A percentile compares a stretch with the other conserved stretches of the same genome.
These are phyloP conservation scores for Pogonophryne albipinna DNA, from an alignment of 2,797 vertebrate genomes.

Conservation along the genomic window DNA sequence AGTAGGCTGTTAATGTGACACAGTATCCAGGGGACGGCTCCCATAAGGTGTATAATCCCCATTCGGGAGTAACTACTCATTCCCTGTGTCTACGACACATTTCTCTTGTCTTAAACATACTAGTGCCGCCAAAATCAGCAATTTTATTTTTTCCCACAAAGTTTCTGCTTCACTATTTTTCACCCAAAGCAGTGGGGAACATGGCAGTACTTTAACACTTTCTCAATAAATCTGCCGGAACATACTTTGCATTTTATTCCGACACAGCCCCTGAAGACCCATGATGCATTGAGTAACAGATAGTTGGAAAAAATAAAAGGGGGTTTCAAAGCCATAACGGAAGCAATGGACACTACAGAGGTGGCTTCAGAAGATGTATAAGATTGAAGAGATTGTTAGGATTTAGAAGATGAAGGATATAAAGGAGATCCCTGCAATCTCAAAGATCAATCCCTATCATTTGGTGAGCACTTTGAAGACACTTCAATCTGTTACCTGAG, in stretches of 20 bases:
- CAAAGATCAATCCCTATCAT: slow-evolving; percentile 48
- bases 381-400: slow-evolving; percentile 55
- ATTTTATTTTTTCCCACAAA: slow-evolving; percentile 62
- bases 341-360: slow-evolving; percentile 6
- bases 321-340: slow-evolving; percentile 24
- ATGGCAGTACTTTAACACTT: slow-evolving; percentile 59
- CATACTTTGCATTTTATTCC: slow-evolving; percentile 46
- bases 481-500: slow-evolving; percentile 17
- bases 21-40: slow-evolving; percentile 32
- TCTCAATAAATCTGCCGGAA: slow-evolving; percentile 66
- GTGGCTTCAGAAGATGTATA: slow-evolving; percentile 16
- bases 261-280: slow-evolving; percentile 37
- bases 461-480: slow-evolving; percentile 47
- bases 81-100: slow-evolving; percentile 38
- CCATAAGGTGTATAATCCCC: slow-evolving; percentile 55
- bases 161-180: slow-evolving; percentile 59
- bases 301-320: slow-evolving; percentile 7
- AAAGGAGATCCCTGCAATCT: slow-evolving; percentile 37
- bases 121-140: slow-evolving; percentile 58
- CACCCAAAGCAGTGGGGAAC: slow-evolving; percentile 55
- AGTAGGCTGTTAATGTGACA: slow-evolving; percentile 59
- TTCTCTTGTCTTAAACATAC: slow-evolving; percentile 46
- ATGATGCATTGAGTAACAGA: slow-evolving; percentile 35
- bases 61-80: slow-evolving; percentile 66
- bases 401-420: slow-evolving; percentile 50